phyloP scores from a whole-genome alignment of 35 echinoderm and acorn worm genomes.

The Patiria miniata region DNA sequence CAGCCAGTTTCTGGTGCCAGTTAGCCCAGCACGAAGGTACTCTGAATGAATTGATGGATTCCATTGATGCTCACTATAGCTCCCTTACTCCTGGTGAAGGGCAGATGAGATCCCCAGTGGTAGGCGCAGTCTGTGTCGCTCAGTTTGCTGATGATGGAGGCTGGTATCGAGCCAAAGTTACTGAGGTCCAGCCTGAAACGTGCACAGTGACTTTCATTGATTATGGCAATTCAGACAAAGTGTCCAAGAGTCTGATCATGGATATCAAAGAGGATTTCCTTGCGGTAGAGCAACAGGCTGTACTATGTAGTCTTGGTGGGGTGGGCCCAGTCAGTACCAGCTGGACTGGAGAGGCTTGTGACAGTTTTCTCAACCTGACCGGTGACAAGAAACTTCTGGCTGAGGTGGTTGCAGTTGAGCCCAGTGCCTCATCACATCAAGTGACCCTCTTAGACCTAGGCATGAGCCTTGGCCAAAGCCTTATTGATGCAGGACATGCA shows the following conservation, averaged over 20 bases:
- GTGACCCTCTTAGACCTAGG: constrained; percentile 55
- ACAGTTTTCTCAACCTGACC: constrained; percentile 43
- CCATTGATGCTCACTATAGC: constrained; percentile 12
- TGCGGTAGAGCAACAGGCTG: constrained; percentile 25
- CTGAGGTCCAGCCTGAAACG: constrained; percentile 33
- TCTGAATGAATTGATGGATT: neutral
- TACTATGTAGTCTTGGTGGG: constrained; percentile 38
- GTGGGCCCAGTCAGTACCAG: neutral
- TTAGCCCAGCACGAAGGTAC: constrained; percentile 35
- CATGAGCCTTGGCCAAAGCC: constrained; percentile 41
- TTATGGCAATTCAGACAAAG: constrained; percentile 80
- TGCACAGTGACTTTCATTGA: constrained; percentile 73
- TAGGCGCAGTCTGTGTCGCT: constrained; percentile 72
- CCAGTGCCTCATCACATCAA: neutral
- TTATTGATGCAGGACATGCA: constrained; percentile 27
- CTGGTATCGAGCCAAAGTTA: constrained; percentile 88
- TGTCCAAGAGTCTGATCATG: constrained; percentile 35
- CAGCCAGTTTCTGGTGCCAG: constrained; percentile 55
- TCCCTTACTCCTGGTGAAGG: neutral
- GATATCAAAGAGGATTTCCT: constrained; percentile 36
- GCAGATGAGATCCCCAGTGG: neutral
- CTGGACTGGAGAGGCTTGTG: constrained; percentile 23
- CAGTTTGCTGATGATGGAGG: constrained; percentile 73
- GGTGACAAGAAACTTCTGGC: constrained; percentile 63
- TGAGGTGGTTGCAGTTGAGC: constrained; percentile 23